Conservation (phyloP, 2,113 vertebrate species). For the Osmerus mordax region DNA sequence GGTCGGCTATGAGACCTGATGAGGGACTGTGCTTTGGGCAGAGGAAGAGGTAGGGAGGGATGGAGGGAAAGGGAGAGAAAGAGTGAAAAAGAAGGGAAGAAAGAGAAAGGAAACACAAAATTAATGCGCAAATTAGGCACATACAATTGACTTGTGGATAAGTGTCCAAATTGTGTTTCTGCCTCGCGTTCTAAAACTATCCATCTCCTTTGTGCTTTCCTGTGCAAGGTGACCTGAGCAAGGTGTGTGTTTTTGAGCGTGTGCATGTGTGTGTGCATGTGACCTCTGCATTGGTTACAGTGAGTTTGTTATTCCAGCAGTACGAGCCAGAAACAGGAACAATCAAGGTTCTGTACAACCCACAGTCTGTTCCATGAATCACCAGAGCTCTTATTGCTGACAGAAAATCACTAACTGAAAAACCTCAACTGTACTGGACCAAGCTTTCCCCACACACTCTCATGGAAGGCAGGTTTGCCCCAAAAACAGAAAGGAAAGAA, state of each 20-base stretch:
- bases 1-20: too few species aligned
- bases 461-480: not conserved
- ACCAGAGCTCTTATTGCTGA: constrained; percentile 26
- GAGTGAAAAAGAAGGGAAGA: not conserved
- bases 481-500: not conserved
- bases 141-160: not conserved
- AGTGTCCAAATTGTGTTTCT: constrained; percentile 3
- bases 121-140: not conserved
- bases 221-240: not conserved
- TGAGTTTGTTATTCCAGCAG: constrained; percentile 47
- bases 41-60: not conserved
- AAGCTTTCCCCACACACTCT: not conserved
- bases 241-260: not conserved
- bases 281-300: constrained; percentile 22
- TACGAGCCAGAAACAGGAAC: constrained; percentile 41
- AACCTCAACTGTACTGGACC: not conserved
- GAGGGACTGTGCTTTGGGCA: not conserved
- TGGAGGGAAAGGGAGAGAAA: not conserved
- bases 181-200: not conserved
- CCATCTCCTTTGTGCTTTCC: not conserved
- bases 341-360: constrained; percentile 57
- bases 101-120: not conserved
- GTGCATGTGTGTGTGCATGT: constrained; percentile 23
- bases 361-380: constrained; percentile 54
- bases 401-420: constrained; percentile 18